Base-by-base conservation (phyloP, 1,140 invertebrate genomes). In the Mactra quadrangularis region DNA sequence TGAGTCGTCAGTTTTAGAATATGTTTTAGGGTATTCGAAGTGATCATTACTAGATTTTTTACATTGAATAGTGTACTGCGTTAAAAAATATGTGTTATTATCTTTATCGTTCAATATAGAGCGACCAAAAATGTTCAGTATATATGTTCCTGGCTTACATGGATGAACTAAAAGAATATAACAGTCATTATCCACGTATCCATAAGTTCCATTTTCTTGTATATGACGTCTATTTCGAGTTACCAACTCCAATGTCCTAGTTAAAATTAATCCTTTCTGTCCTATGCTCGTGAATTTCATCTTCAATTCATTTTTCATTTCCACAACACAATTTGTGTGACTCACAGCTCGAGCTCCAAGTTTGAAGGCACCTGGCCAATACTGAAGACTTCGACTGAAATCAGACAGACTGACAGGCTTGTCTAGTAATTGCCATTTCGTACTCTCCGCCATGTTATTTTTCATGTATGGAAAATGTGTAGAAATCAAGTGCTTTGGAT, bases 401-500 rank as follows among this genome's bases (percentile, higher is more conserved):
- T 75, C 71, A 3, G 74, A 62, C 3, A 87, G 25, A 15, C 59
- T 76, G 11, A 68, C 29, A n/a, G 87, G 87, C 31, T 82, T 41
- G 1, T 64, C n/a, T 0, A 87, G 27, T 29, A 87, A 25, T 47
- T 87, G 86, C 81, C 82, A 87, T 57, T 77, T 45, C 38, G 72
- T 35, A 41, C 84, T 85, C 7, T 38, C 38, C 27, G 70, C 62
- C n/a, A 68, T 27, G 60, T 93, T 57, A 29, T 82, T 84, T n/a
- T 82, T 83, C 68, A 86, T 76, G 77, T 92, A 92, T 2, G 94
- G 94, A 84, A 93, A 94, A 88, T 94, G 94, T 6, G 92, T 91
- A 78, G 89, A 92, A 47, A 94, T 92, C 62, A 94, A 87, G 9
- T 92, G 87, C 19, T 93, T 91, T 1, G 94, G 94, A 83, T 94